Base-by-base conservation (phyloP, 2,113 vertebrate species). In the Andinoacara biseriatus region DNA sequence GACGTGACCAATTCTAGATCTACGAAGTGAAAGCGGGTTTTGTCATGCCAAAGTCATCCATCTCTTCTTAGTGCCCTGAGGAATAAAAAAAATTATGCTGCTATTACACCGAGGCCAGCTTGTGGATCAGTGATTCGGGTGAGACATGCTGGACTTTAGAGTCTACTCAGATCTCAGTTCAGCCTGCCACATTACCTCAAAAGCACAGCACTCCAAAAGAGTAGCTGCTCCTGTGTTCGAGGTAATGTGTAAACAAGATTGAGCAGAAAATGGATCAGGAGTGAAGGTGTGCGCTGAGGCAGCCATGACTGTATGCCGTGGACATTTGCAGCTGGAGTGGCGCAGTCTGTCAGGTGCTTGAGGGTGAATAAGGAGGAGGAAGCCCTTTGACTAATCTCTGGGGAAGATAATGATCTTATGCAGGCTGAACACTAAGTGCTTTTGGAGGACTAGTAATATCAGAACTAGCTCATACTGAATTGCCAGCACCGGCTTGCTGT, bases 371-470 rank as follows among this genome's bases (percentile, higher is more conserved):
- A 86, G 86, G 84, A 92, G 87, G 80, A 89, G 85, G 83, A 89
- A 91, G 78, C 67, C 91, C 84, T 93, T 85, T 85, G 85, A 92
- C 91, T 91, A 85, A 89, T 92, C 82, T 89, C 87, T 63, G 46
- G 20, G 86, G 82, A 88, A 35, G 89, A 92, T 86, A 87, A 91
- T 81, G 88, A 93, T 91, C 84, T 88, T 77, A 88, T 59, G 76
- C 58, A 35, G 35, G 22, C 76, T 87, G 65, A 83, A 86, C 87
- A 85, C 80, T 43, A 62, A 65, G 74, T 88, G 85, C 81, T 85
- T 82, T 69, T 63, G 72, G 83, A 83, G 86, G 76, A 78, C 86
- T 69, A 78, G 56, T 82, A 72, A 90, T 75, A 69, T 35, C 61
- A 9, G 24, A 20, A 49, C 15, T 17, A 54, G 52, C 7, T 20